A percentile compares a stretch with the other conserved stretches of the same genome.
These are phyloP conservation scores for Clarias magur DNA, from an alignment of 2,113 vertebrate genomes.

Conservation along the genomic window DNA sequence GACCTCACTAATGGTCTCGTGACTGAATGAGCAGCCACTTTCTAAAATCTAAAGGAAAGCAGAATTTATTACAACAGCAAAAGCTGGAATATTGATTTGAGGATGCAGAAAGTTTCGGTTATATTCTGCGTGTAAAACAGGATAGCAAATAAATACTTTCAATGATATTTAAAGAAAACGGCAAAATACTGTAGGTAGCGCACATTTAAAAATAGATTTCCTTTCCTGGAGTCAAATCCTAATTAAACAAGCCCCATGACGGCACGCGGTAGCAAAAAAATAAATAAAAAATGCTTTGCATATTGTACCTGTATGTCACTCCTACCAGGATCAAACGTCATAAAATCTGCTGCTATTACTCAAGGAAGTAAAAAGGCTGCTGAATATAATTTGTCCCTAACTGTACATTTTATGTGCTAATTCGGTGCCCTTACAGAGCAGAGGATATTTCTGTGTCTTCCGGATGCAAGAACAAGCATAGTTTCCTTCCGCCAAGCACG, in stretches of 20 bases:
- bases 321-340: not conserved
- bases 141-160: not conserved
- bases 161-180: not conserved
- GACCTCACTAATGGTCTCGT: not conserved
- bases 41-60: not conserved
- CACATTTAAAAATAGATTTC: not conserved
- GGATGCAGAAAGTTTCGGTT: not conserved
- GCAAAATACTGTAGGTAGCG: not conserved
- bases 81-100: not conserved
- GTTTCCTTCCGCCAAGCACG: slow-evolving; percentile 41
- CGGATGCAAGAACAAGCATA: not conserved
- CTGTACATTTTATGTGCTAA: not conserved
- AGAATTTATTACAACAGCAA: not conserved
- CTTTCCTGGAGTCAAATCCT: slow-evolving; percentile 38
- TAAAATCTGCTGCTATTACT: not conserved
- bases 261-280: not conserved
- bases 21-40: not conserved
- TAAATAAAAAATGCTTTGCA: not conserved
- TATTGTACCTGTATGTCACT: not conserved
- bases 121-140: not conserved
- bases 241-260: not conserved
- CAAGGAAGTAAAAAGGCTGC: not conserved
- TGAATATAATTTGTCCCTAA: not conserved
- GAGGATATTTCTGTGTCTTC: slow-evolving; percentile 31
- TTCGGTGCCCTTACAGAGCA: slow-evolving; percentile 27